These are phyloP conservation scores for Antheraea pernyi DNA, from an alignment of 1,140 invertebrate genomes.

Conservation along the genomic window DNA sequence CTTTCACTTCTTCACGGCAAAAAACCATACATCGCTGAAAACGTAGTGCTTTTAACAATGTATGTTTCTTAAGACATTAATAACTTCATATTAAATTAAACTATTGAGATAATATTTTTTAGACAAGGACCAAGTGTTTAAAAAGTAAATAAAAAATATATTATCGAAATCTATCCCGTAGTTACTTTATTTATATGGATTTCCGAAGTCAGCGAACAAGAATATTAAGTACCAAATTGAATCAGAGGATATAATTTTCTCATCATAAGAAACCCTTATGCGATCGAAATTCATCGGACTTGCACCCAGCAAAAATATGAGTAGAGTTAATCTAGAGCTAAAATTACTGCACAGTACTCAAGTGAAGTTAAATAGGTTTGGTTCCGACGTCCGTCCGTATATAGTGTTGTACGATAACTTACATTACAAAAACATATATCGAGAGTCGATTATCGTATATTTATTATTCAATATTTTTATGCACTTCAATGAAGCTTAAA, in stretches of 20 bases:
- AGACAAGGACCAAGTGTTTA: too few relatives aligned
- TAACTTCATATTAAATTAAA: too few relatives aligned
- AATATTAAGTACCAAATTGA: neutral
- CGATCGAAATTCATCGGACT: neutral
- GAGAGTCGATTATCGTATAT: neutral
- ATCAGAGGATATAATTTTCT: neutral
- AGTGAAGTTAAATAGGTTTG: constrained; percentile 39
- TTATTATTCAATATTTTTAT: neutral
- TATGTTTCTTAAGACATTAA: too few relatives aligned
- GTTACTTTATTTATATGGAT: neutral
- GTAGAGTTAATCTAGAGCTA: constrained; percentile 29
- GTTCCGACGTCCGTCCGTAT: constrained; percentile 22
- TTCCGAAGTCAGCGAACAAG: neutral
- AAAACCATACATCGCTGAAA: too few relatives aligned
- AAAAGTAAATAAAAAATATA: too few relatives aligned
- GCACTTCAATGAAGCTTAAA: too few relatives aligned
- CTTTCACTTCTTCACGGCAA: too few relatives aligned
- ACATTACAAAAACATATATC: too few relatives aligned
- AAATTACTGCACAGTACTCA: constrained; percentile 30
- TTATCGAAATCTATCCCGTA: too few relatives aligned
- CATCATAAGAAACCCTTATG: neutral
- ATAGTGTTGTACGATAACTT: constrained; percentile 17
- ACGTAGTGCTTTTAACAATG: too few relatives aligned
- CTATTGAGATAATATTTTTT: too few relatives aligned
- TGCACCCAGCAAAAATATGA: neutral